Base-by-base conservation (phyloP, 2,113 vertebrate genomes). In the Nycticorax nycticorax region DNA sequence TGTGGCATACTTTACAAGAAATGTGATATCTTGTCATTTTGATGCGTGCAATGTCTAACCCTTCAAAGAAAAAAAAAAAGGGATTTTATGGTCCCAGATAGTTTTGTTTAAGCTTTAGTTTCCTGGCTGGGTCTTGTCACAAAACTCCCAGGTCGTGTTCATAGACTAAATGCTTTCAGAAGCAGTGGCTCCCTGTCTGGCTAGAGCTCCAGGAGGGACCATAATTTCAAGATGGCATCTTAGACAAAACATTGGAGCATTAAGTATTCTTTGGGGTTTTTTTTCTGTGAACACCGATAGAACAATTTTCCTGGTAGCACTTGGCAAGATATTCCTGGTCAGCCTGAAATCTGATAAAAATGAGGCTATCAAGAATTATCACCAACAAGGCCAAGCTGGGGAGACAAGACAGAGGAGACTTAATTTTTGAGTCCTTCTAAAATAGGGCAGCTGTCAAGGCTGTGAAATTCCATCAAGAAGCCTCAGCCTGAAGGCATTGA, bases 341-440 rank as follows among this genome's bases (percentile, higher is more conserved):
- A 41, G 37, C 17, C 64, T 74, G 68, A 52, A 73, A 48, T 35
- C 28, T 55, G 43, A 18, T 62, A 10, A 89, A 30, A 57, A 18
- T 0, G 1, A 80, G 43, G 6, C 32, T 67, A 26, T 30, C 0
- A 0, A 26, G 24, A 72, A 11, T 47, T 47, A 17, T 47, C 24
- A 24, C 23, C 30, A 60, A 0, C 8, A 9, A 9, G 28, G 35
- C 35, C 50, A 43, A 21, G 24, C 0, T 87, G 47, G 10, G 41
- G 47, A 67, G n/a, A 35, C 67, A 62, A 37, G 15, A 39, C 9
- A 52, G 26, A 59, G 22, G 18, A 64, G 18, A 48, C 1, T 48
- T 69, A 10, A 5, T 14, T 77, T 60, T 28, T 7, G 41, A 66
- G 53, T 5, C 6, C 10, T 30, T n/a, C 18, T 78, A 1, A 28